These are phyloP conservation scores for Scolanthus callimorphus DNA, from an alignment of 92 coral and sea anemone genomes.

Conservation along the genomic window DNA sequence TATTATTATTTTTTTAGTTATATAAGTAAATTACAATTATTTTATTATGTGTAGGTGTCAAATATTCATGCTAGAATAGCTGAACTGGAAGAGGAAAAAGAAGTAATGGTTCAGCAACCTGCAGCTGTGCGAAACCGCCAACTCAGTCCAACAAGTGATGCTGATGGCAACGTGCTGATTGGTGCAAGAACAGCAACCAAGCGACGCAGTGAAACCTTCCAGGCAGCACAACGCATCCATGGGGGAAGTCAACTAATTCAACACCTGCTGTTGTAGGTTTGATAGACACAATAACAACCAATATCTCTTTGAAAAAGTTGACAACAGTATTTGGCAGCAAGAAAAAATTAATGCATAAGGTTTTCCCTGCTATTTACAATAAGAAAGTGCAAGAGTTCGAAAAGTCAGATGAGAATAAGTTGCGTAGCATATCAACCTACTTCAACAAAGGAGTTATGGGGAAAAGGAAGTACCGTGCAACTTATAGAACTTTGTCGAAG, in stretches of 20 bases:
- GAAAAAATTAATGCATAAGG: slow-evolving; percentile 54
- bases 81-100: slow-evolving; percentile 28
- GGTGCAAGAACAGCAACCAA: slow-evolving; percentile 54
- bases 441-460: slow-evolving; percentile 60
- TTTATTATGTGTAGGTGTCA: slow-evolving; percentile 1
- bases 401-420: slow-evolving; percentile 27
- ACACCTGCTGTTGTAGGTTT: slow-evolving; percentile 58
- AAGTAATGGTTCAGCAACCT: slow-evolving; percentile 48
- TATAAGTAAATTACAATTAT: background rate
- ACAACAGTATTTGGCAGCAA: slow-evolving; percentile 41
- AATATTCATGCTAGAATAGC: slow-evolving; percentile 17
- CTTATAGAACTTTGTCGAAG: slow-evolving; percentile 44
- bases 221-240: slow-evolving; percentile 61
- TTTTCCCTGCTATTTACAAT: slow-evolving; percentile 63
- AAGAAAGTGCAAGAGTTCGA: slow-evolving; percentile 41
- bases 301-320: background rate
- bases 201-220: slow-evolving; percentile 64
- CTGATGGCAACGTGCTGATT: slow-evolving; percentile 33
- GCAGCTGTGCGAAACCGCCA: slow-evolving; percentile 41
- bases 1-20: too few relatives aligned
- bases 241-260: slow-evolving; percentile 51
- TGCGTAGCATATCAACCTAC: slow-evolving; percentile 58
- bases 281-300: slow-evolving; percentile 40
- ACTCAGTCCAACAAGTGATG: slow-evolving; percentile 42
- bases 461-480: slow-evolving; percentile 50